These are phyloP conservation scores for Mobula hypostoma DNA, from an alignment of 2,113 vertebrate species.

Conservation along the genomic window DNA sequence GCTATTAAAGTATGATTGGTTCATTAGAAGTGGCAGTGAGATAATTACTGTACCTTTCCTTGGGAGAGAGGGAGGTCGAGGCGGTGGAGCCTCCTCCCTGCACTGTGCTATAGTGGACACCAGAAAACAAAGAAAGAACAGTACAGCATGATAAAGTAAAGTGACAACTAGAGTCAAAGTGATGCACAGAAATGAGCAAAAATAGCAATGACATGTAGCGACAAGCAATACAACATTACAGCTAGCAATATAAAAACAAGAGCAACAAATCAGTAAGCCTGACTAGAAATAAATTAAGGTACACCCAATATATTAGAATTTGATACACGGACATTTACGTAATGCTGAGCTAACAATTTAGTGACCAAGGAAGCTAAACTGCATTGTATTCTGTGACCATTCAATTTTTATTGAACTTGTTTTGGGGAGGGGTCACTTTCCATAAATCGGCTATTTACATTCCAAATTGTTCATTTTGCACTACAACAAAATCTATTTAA, in stretches of 20 bases:
- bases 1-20: background rate
- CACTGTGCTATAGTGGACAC: conserved; percentile 19
- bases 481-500: background rate
- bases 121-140: conserved; percentile 38
- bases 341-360: background rate
- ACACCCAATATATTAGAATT: background rate
- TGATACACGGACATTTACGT: background rate
- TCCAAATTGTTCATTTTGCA: background rate
- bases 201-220: conserved; percentile 6
- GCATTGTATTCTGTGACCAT: background rate
- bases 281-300: background rate
- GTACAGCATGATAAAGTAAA: conserved; percentile 35
- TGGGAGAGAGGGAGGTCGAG: conserved; percentile 37
- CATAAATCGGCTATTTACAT: background rate
- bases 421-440: background rate
- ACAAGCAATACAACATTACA: background rate
- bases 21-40: conserved; percentile 1
- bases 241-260: conserved; percentile 7
- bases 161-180: conserved; percentile 33
- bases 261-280: background rate
- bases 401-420: background rate
- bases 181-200: conserved; percentile 32
- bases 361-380: background rate
- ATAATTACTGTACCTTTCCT: conserved; percentile 36
- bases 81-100: conserved; percentile 28